Conservation (phyloP, 2,113 vertebrate genomes). For the Tupaia chinensis region DNA sequence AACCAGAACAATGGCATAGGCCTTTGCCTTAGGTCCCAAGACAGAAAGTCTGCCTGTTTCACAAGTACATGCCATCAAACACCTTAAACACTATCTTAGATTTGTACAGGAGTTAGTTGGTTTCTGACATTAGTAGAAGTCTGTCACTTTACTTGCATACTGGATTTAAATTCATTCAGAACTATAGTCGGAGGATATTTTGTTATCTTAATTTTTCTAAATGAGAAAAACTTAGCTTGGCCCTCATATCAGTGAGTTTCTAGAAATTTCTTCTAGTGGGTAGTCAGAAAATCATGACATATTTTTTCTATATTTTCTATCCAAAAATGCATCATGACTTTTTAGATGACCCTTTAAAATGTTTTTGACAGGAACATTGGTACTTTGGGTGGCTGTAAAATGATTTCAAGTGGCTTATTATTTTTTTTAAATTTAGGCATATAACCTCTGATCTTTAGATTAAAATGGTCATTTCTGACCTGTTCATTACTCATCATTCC, state of each 20-base stretch:
- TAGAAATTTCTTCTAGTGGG: background rate
- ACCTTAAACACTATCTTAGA: background rate
- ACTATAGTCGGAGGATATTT: background rate
- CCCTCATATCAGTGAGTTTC: background rate
- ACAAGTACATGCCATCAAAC: background rate
- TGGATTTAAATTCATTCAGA: background rate
- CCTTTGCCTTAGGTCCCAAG: background rate
- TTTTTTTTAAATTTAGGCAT: background rate
- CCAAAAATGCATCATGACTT: too few species aligned
- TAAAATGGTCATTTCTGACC: background rate
- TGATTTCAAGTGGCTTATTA: background rate
- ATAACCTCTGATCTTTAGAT: background rate
- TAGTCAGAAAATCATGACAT: too few species aligned
- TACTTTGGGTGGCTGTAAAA: background rate
- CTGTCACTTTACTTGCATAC: background rate
- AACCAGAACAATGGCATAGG: background rate
- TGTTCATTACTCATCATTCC: background rate
- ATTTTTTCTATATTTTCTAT: too few species aligned
- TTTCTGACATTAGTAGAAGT: background rate
- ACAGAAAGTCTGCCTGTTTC: background rate
- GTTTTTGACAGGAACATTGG: background rate
- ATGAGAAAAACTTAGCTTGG: background rate
- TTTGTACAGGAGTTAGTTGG: background rate
- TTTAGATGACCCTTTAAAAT: too few species aligned
- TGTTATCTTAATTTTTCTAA: background rate